These are phyloP conservation scores for Papilio elwesi DNA, from an alignment of 2,888 invertebrate genomes.

Conservation along the genomic window DNA sequence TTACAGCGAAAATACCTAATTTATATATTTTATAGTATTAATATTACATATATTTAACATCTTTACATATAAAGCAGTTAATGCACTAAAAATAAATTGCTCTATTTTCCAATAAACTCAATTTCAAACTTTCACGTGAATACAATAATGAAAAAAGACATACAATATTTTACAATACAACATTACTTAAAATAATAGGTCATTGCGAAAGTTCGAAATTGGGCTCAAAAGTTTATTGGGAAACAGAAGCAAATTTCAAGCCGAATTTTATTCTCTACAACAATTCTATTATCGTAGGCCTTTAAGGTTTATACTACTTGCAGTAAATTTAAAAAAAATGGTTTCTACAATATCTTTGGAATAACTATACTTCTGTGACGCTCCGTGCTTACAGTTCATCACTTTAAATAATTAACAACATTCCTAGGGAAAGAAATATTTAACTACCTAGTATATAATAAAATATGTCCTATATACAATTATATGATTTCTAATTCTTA, in stretches of 20 bases:
- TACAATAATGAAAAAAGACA: not conserved
- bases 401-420: not conserved
- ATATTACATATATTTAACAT: slow-evolving; percentile 5
- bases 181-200: not conserved
- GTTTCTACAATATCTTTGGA: not conserved
- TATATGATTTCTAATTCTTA: not conserved
- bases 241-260: slow-evolving; percentile 18
- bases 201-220: slow-evolving; percentile 33
- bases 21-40: not conserved
- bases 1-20: not conserved
- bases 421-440: not conserved
- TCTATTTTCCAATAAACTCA: slow-evolving; percentile 35
- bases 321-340: slow-evolving; percentile 17
- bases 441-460: not conserved
- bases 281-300: slow-evolving; percentile 26
- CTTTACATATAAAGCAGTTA: slow-evolving; percentile 6
- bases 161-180: slow-evolving; percentile 2
- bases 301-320: slow-evolving; percentile 29
- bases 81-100: slow-evolving; percentile 11
- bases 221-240: slow-evolving; percentile 37
- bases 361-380: not conserved
- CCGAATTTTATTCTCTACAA: not conserved
- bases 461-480: not conserved
- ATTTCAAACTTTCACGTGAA: slow-evolving; percentile 37
- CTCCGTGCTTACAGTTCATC: not conserved